Evolutionary conservation across 2,888 invertebrate species (phyloP).

Genomic region (Auanema freiburgensis): DNA sequence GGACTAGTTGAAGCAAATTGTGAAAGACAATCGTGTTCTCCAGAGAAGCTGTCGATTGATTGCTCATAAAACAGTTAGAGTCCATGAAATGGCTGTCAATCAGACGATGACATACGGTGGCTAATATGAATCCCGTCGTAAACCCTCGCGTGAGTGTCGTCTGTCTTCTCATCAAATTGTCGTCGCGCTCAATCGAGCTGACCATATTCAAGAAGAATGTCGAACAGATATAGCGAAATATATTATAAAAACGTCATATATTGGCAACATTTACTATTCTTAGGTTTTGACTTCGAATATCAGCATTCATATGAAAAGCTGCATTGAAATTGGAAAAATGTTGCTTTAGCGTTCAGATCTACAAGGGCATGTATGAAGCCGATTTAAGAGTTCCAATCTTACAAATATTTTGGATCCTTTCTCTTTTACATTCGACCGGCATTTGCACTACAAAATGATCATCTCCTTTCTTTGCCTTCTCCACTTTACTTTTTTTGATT

Average conservation of each 20-base stretch:
- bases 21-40: constrained; percentile 8
- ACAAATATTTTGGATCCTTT: too few species aligned
- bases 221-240: too few species aligned
- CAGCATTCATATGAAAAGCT: too few species aligned
- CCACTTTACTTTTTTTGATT: neutral
- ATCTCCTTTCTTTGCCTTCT: neutral
- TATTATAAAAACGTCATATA: too few species aligned
- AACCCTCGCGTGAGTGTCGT: constrained; percentile 9
- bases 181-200: too few species aligned
- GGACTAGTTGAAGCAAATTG: constrained; percentile 13
- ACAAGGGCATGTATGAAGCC: too few species aligned
- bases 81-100: constrained; percentile 16
- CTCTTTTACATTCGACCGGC: neutral
- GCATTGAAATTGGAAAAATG: too few species aligned
- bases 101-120: constrained; percentile 17
- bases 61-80: constrained; percentile 23
- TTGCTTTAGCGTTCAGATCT: too few species aligned
- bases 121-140: constrained; percentile 25
- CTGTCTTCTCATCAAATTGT: neutral
- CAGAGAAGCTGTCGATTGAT: constrained; percentile 9
- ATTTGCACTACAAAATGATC: neutral
- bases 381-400: too few species aligned
- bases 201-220: too few species aligned
- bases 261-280: too few species aligned
- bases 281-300: too few species aligned